A percentile compares a stretch with the other conserved stretches of the same genome.
These are phyloP conservation scores for Zygogramma bicolorata DNA, from an alignment of 2,888 invertebrate species.

Conservation along the genomic window DNA sequence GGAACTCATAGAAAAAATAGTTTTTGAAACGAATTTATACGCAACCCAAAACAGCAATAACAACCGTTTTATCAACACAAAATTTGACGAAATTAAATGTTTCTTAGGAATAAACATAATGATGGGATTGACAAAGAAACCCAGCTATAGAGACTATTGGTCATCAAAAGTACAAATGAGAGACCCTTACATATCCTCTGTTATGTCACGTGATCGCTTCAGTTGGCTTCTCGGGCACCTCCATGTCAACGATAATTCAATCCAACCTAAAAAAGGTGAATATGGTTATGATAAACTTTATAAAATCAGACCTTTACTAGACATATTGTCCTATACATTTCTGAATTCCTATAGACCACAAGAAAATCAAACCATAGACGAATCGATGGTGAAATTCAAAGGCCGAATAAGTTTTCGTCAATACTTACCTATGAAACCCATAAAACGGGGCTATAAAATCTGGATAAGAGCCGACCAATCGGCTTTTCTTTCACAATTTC, in stretches of 20 bases:
- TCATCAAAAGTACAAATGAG: background rate
- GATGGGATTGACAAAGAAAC: background rate
- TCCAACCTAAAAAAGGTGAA: background rate
- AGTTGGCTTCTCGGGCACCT: background rate
- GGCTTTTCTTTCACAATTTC: slow-evolving; percentile 19
- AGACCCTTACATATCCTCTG: background rate
- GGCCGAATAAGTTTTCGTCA: background rate
- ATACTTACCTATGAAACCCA: background rate
- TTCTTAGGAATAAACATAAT: no score
- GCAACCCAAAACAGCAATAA: no score
- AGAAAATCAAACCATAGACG: background rate
- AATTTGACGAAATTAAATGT: no score
- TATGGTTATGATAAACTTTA: background rate
- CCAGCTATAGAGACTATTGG: background rate
- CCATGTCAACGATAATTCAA: background rate
- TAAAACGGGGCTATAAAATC: background rate
- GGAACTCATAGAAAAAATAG: no score
- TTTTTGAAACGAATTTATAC: no score
- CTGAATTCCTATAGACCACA: background rate
- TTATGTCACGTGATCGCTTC: background rate
- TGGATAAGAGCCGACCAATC: slow-evolving; percentile 19
- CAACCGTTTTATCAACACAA: no score
- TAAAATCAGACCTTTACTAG: background rate
- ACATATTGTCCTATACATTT: background rate
- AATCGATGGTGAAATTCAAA: slow-evolving; percentile 11